phyloP scores from a whole-genome alignment of 2,113 vertebrate genomes.

The Clupea harengus region DNA sequence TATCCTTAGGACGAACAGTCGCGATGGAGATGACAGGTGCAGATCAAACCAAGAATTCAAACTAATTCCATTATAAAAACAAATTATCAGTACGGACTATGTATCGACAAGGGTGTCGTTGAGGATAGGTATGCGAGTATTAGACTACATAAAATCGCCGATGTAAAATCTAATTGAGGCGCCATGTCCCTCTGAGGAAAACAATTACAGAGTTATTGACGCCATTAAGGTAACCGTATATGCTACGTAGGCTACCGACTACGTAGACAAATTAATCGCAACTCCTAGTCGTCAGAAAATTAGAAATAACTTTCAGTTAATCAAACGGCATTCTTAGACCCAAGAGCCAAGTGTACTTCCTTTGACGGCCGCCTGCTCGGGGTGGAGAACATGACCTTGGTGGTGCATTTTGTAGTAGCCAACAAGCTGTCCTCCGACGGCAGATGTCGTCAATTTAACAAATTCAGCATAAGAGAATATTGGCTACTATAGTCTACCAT shows the following conservation, averaged over 20 bases:
- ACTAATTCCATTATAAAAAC: neutral
- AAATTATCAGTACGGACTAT: neutral
- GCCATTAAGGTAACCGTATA: slow-evolving; percentile 33
- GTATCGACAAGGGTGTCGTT: neutral
- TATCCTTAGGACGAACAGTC: neutral
- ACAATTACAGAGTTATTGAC: slow-evolving; percentile 31
- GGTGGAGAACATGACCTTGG: slow-evolving; percentile 31
- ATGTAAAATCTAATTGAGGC: slow-evolving; percentile 22
- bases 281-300: neutral
- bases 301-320: neutral
- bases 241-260: neutral
- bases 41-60: neutral
- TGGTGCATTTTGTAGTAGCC: slow-evolving; percentile 9
- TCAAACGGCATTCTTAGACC: neutral
- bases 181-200: slow-evolving; percentile 31
- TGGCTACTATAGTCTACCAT: neutral
- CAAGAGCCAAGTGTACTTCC: neutral
- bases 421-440: slow-evolving; percentile 31
- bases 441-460: slow-evolving; percentile 47
- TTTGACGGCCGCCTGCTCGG: slow-evolving; percentile 22
- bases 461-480: neutral
- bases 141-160: neutral
- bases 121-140: neutral
- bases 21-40: neutral
- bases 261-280: neutral